Evolutionary conservation across 2,113 vertebrate species (phyloP), one percentile per base, ranked within the genome.

Genomic region (Psilopogon haemacephalus): DNA sequence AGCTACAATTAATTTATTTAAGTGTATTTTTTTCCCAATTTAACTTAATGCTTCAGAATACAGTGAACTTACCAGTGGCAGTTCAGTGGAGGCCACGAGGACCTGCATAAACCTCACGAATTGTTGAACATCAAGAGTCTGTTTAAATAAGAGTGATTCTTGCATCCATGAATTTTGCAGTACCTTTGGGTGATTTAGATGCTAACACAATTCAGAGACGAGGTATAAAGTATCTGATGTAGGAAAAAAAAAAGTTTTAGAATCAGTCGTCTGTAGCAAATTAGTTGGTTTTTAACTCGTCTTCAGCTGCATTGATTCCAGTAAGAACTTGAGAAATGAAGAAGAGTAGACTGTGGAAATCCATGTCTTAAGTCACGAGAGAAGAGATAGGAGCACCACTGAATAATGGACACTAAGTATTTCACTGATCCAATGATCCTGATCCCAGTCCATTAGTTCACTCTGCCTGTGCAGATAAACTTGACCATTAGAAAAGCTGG

Each of bases 341-440:
- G 19, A 28, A 1, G 1, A 65, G 52, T 6, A 76, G 44, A 15
- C 37, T 56, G 19, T 64, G 16, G 50, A 54, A 88, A 54, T 18
- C 40, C 70, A 4, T 40, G 20, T 71, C 2, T 1, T 16, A 38
- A 58, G 11, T 65, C 13, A 3, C 38, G 35, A 80, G 28, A 33
- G 40, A 72, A 58, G 20, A 67, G 30, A n/a, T 77, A 40, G 12
- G 15, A 70, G 24, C 0, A 0, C 5, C 19, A 13, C 30, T 86
- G 56, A 50, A 35, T 27, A 46, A 24, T 14, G 20, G 48, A 19
- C 15, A 37, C 27, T 14, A 28, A 2, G 0, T 32, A 17, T 26
- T 62, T 42, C 12, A 52, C 37, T 79, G 64, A n/a, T 76, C 32
- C 52, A 27, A 13, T 83, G 50, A 15, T 60, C 12, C 42, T n/a